Conservation (phyloP, 53 echinoderm and acorn worm genomes). For the Zoroaster sp. region DNA sequence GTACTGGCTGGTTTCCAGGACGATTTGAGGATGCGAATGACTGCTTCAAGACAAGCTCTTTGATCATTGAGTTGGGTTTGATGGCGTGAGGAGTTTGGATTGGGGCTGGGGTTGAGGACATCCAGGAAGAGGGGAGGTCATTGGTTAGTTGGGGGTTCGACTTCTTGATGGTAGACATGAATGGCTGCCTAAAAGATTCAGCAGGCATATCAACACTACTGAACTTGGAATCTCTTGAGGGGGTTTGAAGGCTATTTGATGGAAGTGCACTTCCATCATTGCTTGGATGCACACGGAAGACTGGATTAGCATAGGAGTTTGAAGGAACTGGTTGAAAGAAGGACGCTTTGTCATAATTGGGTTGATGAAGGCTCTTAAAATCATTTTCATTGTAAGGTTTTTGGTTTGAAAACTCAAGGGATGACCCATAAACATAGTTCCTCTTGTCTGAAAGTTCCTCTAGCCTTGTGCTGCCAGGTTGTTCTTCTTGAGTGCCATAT, state of each 20-base stretch:
- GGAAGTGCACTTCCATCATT: not conserved
- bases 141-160: not conserved
- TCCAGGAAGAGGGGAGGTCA: not conserved
- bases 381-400: not conserved
- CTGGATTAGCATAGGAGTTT: not conserved
- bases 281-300: not conserved
- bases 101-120: slow-evolving; percentile 42
- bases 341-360: not conserved
- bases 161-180: not conserved
- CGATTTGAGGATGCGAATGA: not conserved
- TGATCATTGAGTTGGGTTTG: slow-evolving; percentile 41
- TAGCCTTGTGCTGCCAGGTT: not conserved
- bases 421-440: not conserved
- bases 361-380: not conserved
- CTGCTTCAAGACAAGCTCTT: slow-evolving; percentile 12
- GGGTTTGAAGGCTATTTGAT: not conserved
- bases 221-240: not conserved
- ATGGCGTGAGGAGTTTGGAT: slow-evolving; percentile 39
- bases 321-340: not conserved
- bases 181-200: not conserved
- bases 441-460: too few species aligned
- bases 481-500: not conserved
- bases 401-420: not conserved
- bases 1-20: slow-evolving; percentile 3
- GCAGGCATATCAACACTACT: not conserved